Conservation (phyloP, 2,113 vertebrate species). For the Ptilonorhynchus violaceus region DNA sequence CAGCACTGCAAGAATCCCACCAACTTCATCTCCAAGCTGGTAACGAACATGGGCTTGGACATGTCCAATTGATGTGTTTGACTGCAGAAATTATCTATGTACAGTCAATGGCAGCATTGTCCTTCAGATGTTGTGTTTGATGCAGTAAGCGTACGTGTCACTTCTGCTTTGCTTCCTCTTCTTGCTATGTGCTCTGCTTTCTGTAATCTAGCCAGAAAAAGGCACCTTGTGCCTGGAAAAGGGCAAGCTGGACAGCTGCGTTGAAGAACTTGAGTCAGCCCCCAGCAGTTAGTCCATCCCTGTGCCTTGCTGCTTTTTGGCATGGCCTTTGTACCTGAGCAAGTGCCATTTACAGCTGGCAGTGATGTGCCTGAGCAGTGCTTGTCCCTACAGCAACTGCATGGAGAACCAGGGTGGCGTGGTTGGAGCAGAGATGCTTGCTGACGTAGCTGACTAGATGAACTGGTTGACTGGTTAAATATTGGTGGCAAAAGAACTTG, state of each 20-base stretch:
- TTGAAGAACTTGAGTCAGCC: background rate
- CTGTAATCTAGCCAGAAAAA: background rate
- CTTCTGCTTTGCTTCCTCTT: background rate
- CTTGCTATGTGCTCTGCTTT: background rate
- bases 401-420: background rate
- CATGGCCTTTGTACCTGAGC: background rate
- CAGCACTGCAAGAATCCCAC: background rate
- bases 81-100: background rate
- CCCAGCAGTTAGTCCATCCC: background rate
- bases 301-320: background rate
- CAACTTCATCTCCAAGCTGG: background rate
- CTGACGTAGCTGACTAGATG: conserved; percentile 1
- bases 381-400: background rate
- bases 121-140: background rate
- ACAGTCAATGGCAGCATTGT: background rate
- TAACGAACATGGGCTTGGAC: background rate
- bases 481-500: conserved; percentile 1
- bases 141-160: background rate
- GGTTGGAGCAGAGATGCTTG: background rate
- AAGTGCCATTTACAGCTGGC: background rate
- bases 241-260: accelerated
- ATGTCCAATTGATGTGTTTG: background rate
- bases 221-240: background rate
- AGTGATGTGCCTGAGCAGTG: accelerated
- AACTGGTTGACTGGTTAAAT: conserved; percentile 20